Base-by-base conservation (phyloP, 2,888 invertebrate genomes). In the Parapristionchus giblindavisi region DNA sequence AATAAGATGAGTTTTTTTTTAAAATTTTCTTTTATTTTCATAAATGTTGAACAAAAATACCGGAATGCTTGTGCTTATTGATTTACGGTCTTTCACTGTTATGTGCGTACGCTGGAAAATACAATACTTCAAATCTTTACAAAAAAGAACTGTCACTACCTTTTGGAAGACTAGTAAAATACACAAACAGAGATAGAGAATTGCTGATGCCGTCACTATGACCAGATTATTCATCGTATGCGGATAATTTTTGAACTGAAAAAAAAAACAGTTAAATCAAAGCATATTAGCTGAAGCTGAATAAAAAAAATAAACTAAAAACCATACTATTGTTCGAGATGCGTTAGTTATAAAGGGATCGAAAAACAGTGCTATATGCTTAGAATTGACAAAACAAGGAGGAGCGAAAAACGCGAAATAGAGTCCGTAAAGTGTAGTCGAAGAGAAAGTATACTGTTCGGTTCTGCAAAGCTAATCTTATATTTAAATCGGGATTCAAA, bases 151-250 rank as follows among this genome's bases (percentile, higher is more conserved):
- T n/a, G n/a, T n/a, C n/a, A n/a, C n/a, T 4, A 68, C 52, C 52
- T 68, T 48, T 21, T 68, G 51, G n/a, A 52, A 21, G 11, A 52
- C 24, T 0, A 68, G 68, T 21, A 68, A 48, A 24, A 52, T 52
- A 38, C 68, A 68, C 34, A 68, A 52, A 0, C 36, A 68, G 17
- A 68, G 4, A 36, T 68, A 68, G 51, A 68, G 68, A 1, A 1
- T 17, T 8, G 68, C 68, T 3, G 68, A 52, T 32, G 68, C 68
- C 68, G 38, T 68, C 8, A 68, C 68, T 17, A 68, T 52, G 8
- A 68, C 36, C 68, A 68, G 52, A n/a, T 68, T 68, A 38, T 68
- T 68, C 14, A 52, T 52, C 6, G 68, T 68, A 38, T 68, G 68
- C 5, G 68, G 68, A 32, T 34, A 52, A 32, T 68, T 68, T n/a